These are phyloP conservation scores for Molorchus minor DNA, from an alignment of 2,888 invertebrate genomes.

Conservation along the genomic window DNA sequence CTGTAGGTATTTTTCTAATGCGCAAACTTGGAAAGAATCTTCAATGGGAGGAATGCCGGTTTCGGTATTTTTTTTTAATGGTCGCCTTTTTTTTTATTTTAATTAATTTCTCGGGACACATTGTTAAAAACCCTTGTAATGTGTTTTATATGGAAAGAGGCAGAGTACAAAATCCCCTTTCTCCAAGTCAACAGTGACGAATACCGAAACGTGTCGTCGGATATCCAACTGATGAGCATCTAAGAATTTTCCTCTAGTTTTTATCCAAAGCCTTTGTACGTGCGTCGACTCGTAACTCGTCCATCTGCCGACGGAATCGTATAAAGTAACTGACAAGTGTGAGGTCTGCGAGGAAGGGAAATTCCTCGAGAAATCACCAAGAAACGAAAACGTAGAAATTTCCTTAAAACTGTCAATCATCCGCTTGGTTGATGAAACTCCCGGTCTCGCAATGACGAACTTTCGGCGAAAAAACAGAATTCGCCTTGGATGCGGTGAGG, in stretches of 20 bases:
- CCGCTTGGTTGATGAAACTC: constrained; percentile 47
- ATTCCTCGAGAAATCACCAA: constrained; percentile 56
- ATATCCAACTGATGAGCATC: constrained; percentile 16
- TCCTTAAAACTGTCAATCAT: constrained; percentile 59
- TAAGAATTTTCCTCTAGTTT: constrained; percentile 15
- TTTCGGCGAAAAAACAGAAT: constrained; percentile 40
- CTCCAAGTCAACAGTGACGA: background rate
- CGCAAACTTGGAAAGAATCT: too few relatives aligned
- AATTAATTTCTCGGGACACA: too few relatives aligned
- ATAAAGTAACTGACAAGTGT: constrained; percentile 55
- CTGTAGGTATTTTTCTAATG: too few relatives aligned
- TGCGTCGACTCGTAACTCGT: constrained; percentile 46
- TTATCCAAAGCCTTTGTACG: constrained; percentile 37
- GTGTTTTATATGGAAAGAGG: too few relatives aligned
- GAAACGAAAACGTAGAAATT: constrained; percentile 50
- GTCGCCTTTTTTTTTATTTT: too few relatives aligned
- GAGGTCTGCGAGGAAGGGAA: constrained; percentile 44
- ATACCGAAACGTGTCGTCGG: background rate
- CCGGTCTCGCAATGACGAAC: constrained; percentile 46
- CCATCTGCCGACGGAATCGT: constrained; percentile 47
- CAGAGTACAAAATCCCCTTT: background rate
- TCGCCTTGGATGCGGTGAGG: constrained; percentile 29
- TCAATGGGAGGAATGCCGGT: too few relatives aligned
- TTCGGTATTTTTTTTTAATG: too few relatives aligned
- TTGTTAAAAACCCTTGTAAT: too few relatives aligned